phyloP scores from a whole-genome alignment of 2,113 vertebrate species.

The Rhineura floridana region DNA sequence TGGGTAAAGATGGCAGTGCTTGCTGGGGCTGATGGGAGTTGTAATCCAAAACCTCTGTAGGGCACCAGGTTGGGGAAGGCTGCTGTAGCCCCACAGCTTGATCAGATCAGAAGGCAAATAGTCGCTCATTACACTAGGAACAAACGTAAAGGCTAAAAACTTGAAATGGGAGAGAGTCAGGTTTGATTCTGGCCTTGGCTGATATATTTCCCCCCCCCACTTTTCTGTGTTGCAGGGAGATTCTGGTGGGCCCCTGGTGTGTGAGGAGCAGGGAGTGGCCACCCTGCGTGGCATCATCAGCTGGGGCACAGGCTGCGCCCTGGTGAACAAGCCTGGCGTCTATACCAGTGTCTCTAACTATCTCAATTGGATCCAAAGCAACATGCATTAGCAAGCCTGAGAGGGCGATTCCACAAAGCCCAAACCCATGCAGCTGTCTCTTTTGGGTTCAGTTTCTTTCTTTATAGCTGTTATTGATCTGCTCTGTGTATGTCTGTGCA shows the following conservation, averaged over 20 bases:
- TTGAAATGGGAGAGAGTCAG: neutral
- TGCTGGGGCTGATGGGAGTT: too few relatives aligned
- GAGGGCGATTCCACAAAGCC: neutral
- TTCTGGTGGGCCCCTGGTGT: slow-evolving; percentile 83
- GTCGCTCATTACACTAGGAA: neutral
- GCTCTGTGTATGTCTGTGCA: neutral
- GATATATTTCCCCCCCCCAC: neutral
- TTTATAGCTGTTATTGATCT: neutral
- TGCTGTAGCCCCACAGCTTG: too few relatives aligned
- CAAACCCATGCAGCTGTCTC: neutral
- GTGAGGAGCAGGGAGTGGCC: slow-evolving; percentile 59
- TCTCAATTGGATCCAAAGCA: slow-evolving; percentile 74
- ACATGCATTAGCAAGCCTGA: slow-evolving; percentile 17
- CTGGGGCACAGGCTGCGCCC: slow-evolving; percentile 86
- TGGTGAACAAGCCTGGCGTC: slow-evolving; percentile 78
- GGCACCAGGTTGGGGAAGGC: too few relatives aligned
- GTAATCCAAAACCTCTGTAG: too few relatives aligned
- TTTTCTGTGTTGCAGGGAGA: slow-evolving; percentile 76
- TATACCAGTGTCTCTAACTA: slow-evolving; percentile 78
- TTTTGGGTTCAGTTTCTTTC: neutral
- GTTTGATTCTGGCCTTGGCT: neutral
- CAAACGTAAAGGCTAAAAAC: neutral
- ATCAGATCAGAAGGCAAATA: too few relatives aligned
- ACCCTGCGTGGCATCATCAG: slow-evolving; percentile 80
- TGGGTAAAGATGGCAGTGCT: too few relatives aligned